Base-by-base conservation (phyloP, 2,888 invertebrate species). In the Beris morrisii region DNA sequence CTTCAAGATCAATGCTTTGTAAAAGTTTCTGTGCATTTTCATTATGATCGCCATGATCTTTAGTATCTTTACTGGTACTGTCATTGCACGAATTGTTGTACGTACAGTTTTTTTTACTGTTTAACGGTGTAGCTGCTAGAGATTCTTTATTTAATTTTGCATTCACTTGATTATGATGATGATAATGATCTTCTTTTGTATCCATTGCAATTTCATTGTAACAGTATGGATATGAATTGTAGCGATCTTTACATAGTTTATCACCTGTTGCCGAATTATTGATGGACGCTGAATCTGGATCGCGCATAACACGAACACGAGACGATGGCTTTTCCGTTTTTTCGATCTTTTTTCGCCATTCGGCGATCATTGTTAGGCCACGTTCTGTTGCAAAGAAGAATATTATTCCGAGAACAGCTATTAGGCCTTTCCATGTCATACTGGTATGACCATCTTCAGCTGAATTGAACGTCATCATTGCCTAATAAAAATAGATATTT, bases 331-430 rank as follows among this genome's bases (percentile, higher is more conserved):
- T 86, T 70, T 87, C 88, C 53, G 86, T 83, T 77, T 88, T 87
- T 73, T 91, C 90, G 31, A 86, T 84, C 50, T 86, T 83, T 73
- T 92, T 92, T 54, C 91, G 84, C 91, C 91, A 92, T 74, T 92
- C 92, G 0, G 91, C 89, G 5, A 90, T 85, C 70, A 93, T 85
- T 5, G 89, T 90, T 38, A 94, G 80, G 0, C 90, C 86, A 75
- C 92, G 90, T 77, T 97, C 96, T 4, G 90, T 91, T 71, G 94
- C 87, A 77, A 95, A 95, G 83, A 96, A 96, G 79, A 94, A 87
- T 7, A 93, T 89, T 4, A 97, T 87, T 0, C 95, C 95, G 64
- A 86, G 75, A 79, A 80, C 76, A 57, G 80, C 80, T 0, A 90
- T 89, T 30, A 95, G 82, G 1, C 96, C 96, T 76, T 93, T 93